Percentiles rank a stretch among this genome's conserved stretches.
Evolutionary conservation across 2,113 vertebrate species (phyloP).

Genomic region (Bolborhynchus lineola): DNA sequence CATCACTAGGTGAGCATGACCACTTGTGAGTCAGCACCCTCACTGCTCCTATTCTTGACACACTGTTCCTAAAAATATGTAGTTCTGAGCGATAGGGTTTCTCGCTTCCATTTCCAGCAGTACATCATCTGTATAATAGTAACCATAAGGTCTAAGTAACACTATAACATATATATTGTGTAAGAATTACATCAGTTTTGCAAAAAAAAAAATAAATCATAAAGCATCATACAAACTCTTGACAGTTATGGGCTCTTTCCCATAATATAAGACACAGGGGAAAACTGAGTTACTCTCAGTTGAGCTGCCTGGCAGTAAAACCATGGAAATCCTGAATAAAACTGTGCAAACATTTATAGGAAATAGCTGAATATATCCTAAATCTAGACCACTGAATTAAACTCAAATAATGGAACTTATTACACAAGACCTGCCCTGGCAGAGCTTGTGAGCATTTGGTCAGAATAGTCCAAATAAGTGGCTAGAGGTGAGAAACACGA

Average conservation of each 20-base stretch:
- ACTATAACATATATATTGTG: neutral
- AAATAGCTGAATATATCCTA: neutral
- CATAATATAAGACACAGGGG: neutral
- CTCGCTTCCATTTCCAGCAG: neutral
- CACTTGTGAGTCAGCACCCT: neutral
- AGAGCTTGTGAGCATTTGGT: neutral
- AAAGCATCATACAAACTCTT: neutral
- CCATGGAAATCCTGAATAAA: conserved; percentile 27
- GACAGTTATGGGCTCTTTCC: neutral
- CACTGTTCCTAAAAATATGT: neutral
- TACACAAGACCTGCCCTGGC: neutral
- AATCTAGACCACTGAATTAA: neutral
- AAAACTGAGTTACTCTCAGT: neutral
- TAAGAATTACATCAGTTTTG: neutral
- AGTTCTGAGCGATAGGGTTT: neutral
- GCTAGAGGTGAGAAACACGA: neutral
- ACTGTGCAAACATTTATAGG: neutral
- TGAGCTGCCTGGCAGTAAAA: conserved; percentile 26
- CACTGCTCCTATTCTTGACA: neutral
- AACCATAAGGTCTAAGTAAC: neutral
- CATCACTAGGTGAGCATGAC: neutral
- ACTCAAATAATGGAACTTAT: neutral
- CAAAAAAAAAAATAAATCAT: neutral
- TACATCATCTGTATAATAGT: neutral
- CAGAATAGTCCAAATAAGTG: neutral